Base-by-base conservation (phyloP, 2,113 vertebrate species). In the Perccottus glenii region DNA sequence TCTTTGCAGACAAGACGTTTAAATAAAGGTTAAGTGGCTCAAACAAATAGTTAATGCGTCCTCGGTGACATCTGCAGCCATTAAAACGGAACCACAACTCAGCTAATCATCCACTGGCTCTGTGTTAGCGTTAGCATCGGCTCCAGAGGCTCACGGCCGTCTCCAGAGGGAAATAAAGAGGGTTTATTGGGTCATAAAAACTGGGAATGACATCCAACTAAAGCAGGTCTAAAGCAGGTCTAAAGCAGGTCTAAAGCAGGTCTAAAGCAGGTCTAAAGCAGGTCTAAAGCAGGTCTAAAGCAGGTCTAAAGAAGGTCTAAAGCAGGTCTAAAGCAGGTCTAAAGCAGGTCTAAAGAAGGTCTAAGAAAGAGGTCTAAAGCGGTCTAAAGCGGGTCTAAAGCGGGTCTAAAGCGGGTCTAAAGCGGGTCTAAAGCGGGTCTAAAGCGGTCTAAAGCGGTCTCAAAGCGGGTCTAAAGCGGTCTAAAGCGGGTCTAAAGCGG, bases 11-110 rank as follows among this genome's bases (percentile, higher is more conserved):
- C 15, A 2, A 48, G n/a, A 48, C 47, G 47, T 48, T 48, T 48
- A 48, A 16, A 48, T 48, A 48, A 48, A 48, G 47, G 47, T 48
- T 48, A 16, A 48, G 47, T 48, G 47, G n/a, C 47, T 16, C 14
- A 15, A 16, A 48, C 47, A 48, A 48, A 48, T 14, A 14, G 47
- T 5, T 48, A 48, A 48, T 48, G 47, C 14, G 47, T 16, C 47
- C 47, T 6, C 47, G 6, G 47, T 16, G 47, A 15, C 47, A 6
- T 15, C 47, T 14, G n/a, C n/a, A 8, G 47, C 47, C 47, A 8
- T 16, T 16, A 48, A 48, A 48, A 48, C n/a, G 2, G 15, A 16
- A 8, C n/a, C 5, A 40, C 38, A 40, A 8, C 38, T 40, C 47
- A 48, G 47, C 47, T 16, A 16, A 48, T 48, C 47, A 15, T 14